Base-by-base conservation (phyloP, 2,797 vertebrate genomes). In the Chrosomus eos region DNA sequence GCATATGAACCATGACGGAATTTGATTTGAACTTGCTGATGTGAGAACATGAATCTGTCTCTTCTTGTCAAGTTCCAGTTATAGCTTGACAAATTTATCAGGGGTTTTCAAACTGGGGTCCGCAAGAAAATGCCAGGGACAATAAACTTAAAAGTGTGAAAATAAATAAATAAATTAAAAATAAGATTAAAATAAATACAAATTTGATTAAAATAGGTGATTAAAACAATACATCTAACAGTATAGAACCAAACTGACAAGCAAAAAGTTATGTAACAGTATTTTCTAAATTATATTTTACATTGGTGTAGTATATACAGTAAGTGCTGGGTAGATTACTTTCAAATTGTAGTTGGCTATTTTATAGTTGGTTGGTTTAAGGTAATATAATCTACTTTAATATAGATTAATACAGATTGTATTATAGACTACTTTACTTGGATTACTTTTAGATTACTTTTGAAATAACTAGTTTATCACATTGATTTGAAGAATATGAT, bases 1-100 rank as follows among this genome's bases (percentile, higher is more conserved):
- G 45, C 48, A 14, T 33, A 58, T 40, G 11, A 73, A 60, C 80
- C 68, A 60, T 21, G 8, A 18, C 9, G 0, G 23, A 38, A 70
- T 81, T 55, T 40, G 8, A 62, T 60, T 45, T 55, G 19, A 51
- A 7, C 18, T 7, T 53, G 11, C 21, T 43, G 51, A 19, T 45
- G 79, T 66, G 33, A 71, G 16, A 82, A 19, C 43, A 64, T 2
- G 8, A 48, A 36, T 74, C 3, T 38, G 21, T 53, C 31, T 28
- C 9, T 67, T 31, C 40, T 74, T 16, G 60, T 67, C 58, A 28
- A 75, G 67, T 75, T 67, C 60, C 5, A 45, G 28, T 82, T 72
- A 62, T 48, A 73, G 19, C 33, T 36, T 36, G 43, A 51, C 19
- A 67, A 31, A 67, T 36, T 53, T 40, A 10, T 74, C n/a, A 6